Conservation (phyloP, 2,888 invertebrate genomes). For the Germaria angustata region DNA sequence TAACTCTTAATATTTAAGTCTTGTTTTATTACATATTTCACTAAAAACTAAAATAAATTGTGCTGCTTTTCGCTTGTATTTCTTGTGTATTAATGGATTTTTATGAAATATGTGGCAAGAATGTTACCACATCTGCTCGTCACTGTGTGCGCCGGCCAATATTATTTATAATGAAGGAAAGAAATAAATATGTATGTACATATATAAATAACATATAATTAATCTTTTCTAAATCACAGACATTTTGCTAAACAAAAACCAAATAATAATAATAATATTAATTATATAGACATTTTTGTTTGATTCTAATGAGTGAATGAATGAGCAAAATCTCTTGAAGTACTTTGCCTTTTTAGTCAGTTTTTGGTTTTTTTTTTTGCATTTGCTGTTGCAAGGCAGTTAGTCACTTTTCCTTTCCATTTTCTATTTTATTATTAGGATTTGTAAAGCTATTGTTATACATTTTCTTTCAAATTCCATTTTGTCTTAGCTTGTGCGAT, state of each 20-base stretch:
- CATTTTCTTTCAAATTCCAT: conserved; percentile 2
- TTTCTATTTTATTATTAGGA: neutral
- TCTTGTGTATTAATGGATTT: no score
- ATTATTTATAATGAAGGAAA: neutral
- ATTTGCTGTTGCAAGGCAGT: conserved; percentile 32
- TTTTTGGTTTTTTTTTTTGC: neutral
- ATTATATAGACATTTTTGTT: neutral
- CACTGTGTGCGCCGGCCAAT: no score
- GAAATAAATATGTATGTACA: neutral
- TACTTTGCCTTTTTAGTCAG: neutral
- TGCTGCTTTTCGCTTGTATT: no score
- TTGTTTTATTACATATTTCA: no score
- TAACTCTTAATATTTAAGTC: no score
- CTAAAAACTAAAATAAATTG: no score
- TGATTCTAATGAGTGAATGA: conserved; percentile 5
- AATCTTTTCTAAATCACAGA: neutral
- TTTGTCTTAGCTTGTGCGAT: neutral
- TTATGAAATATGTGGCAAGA: no score
- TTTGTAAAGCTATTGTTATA: neutral
- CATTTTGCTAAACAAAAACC: neutral
- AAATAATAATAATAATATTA: neutral
- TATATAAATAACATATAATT: neutral
- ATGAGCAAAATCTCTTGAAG: neutral
- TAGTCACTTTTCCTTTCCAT: conserved; percentile 49
- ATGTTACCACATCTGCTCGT: no score